Percentiles rank a stretch among this genome's conserved stretches.
phyloP scores from a whole-genome alignment of 2,888 invertebrate genomes.

The Leptothorax acervorum region DNA sequence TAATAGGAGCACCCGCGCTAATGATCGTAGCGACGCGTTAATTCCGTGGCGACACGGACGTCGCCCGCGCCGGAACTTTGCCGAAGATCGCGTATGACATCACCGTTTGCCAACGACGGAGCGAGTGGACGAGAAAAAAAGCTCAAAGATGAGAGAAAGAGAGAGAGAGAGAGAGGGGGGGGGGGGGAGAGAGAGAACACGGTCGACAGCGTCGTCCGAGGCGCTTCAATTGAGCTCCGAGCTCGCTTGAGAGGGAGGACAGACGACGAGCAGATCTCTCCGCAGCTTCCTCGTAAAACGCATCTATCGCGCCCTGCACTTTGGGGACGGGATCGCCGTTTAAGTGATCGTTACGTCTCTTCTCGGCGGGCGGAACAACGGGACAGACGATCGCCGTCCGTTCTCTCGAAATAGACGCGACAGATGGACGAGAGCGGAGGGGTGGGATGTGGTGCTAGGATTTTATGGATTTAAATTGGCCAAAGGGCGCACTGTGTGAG shows the following conservation, averaged over 20 bases:
- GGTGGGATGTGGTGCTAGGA: constrained; percentile 50
- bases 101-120: constrained; percentile 57
- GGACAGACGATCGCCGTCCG: constrained; percentile 18
- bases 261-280: constrained; percentile 51
- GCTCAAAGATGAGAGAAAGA: constrained; percentile 28
- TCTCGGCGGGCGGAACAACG: constrained; percentile 12
- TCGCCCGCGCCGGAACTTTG: constrained; percentile 52
- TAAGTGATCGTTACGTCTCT: constrained; percentile 61
- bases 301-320: constrained; percentile 49
- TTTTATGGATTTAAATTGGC: constrained; percentile 71
- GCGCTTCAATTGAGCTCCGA: constrained; percentile 81
- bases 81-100: constrained; percentile 68
- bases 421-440: constrained; percentile 16
- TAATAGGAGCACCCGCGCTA: constrained; percentile 20
- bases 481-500: constrained; percentile 48
- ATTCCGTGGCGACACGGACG: constrained; percentile 36
- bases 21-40: constrained; percentile 39
- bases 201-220: constrained; percentile 44
- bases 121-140: constrained; percentile 4
- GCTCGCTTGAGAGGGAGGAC: constrained; percentile 73
- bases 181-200: constrained; percentile 47
- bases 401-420: constrained; percentile 66
- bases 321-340: constrained; percentile 50
- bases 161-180: constrained; percentile 6
- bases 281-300: constrained; percentile 62